A percentile compares a stretch with the other conserved stretches of the same genome.
These are phyloP conservation scores for Mus spicilegus DNA, from an alignment of 2,113 vertebrate species.

Conservation along the genomic window DNA sequence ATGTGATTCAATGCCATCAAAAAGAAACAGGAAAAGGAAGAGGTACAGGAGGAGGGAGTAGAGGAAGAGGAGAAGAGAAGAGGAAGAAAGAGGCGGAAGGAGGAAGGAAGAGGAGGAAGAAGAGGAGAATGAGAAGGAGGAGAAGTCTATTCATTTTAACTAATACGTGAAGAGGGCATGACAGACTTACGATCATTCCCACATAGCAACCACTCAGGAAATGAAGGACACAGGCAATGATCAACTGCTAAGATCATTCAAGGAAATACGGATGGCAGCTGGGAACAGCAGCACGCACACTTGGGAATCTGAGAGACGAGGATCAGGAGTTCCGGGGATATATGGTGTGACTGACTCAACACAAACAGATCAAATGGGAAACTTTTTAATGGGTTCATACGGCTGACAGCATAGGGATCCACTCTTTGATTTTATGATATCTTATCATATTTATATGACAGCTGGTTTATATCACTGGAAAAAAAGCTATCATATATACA, in stretches of 20 bases:
- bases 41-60: no score
- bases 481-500: neutral
- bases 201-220: neutral
- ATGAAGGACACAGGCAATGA: neutral
- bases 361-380: neutral
- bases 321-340: neutral
- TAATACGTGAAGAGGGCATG: neutral
- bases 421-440: neutral
- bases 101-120: neutral
- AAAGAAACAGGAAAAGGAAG: neutral
- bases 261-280: neutral
- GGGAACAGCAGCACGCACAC: neutral
- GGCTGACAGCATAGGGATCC: neutral
- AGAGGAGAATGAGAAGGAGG: neutral
- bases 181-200: neutral
- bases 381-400: neutral
- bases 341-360: neutral
- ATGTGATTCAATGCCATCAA: neutral
- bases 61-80: neutral
- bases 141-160: neutral
- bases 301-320: neutral
- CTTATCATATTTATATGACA: neutral
- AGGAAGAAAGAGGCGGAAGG: no score
- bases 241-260: neutral
- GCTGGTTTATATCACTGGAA: neutral